A percentile compares a stretch with the other conserved stretches of the same genome.
Conservation (phyloP, 2,888 invertebrate genomes). For the Drosophila phalerata region DNA sequence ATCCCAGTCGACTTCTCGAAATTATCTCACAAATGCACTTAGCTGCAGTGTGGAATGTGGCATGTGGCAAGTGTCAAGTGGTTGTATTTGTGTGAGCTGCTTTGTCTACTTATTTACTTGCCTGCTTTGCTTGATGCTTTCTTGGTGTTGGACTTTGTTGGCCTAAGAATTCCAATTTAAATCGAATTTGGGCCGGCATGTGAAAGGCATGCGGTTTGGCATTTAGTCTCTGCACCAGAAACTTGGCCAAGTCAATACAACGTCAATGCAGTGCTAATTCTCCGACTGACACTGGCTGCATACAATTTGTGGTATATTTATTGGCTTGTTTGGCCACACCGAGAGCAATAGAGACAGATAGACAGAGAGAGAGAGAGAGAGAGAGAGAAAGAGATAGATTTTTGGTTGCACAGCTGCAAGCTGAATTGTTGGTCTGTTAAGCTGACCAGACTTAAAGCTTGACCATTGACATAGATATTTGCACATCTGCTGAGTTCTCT, state of each 20-base stretch:
- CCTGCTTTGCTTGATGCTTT: slow-evolving; percentile 18
- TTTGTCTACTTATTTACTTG: slow-evolving; percentile 26
- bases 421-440: slow-evolving; percentile 52
- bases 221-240: slow-evolving; percentile 62
- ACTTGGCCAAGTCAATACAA: slow-evolving; percentile 62
- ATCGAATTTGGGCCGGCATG: slow-evolving; percentile 73
- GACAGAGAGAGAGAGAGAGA: not conserved
- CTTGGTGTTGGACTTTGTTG: slow-evolving; percentile 39
- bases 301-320: slow-evolving; percentile 81
- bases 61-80: slow-evolving; percentile 16
- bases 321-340: slow-evolving; percentile 77
- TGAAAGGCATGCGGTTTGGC: slow-evolving; percentile 67
- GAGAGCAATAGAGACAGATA: slow-evolving; percentile 22
- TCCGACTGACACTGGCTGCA: slow-evolving; percentile 68
- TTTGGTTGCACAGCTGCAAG: slow-evolving; percentile 37
- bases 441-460: slow-evolving; percentile 55
- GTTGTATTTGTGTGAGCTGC: slow-evolving; percentile 20
- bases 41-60: slow-evolving; percentile 19
- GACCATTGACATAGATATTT: slow-evolving; percentile 74
- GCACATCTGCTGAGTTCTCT: slow-evolving; percentile 59
- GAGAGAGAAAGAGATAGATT: slow-evolving; percentile 1
- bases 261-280: slow-evolving; percentile 66
- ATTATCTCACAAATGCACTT: slow-evolving; percentile 21
- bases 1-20: slow-evolving; percentile 4
- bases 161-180: slow-evolving; percentile 77